Percentiles rank a stretch among this genome's conserved stretches.
phyloP scores from a whole-genome alignment of 1,140 invertebrate species.

The Holotrichia oblita region DNA sequence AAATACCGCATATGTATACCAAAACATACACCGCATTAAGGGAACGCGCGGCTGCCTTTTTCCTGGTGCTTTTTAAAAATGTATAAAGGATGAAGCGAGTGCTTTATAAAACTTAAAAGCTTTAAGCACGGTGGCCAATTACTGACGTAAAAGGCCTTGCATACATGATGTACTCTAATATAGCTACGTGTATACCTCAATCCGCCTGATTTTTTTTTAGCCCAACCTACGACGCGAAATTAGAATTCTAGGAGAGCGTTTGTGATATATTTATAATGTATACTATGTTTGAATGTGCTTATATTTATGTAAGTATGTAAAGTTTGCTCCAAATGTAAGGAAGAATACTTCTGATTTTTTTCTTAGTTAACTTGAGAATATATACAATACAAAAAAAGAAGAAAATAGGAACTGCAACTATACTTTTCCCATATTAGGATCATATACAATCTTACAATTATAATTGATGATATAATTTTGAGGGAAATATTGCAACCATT shows the following conservation, averaged over 20 bases:
- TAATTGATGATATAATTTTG: too few species aligned
- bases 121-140: conserved; percentile 60
- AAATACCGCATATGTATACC: conserved; percentile 46
- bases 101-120: conserved; percentile 58
- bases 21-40: conserved; percentile 48
- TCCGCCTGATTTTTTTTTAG: not conserved
- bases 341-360: too few species aligned
- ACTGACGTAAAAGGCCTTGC: conserved; percentile 57
- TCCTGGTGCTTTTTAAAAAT: conserved; percentile 58
- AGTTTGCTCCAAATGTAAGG: too few species aligned
- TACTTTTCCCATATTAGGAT: not conserved
- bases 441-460: too few species aligned
- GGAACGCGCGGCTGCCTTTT: conserved; percentile 46
- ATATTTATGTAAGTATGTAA: not conserved
- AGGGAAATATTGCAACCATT: too few species aligned
- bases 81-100: conserved; percentile 59
- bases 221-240: not conserved
- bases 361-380: not conserved
- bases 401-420: not conserved
- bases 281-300: not conserved
- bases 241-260: not conserved
- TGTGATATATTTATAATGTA: not conserved
- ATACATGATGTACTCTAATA: conserved; percentile 49
- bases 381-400: not conserved
- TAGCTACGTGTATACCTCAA: not conserved